Evolutionary conservation across 1,140 invertebrate species (phyloP), one percentile per base, ranked within the genome.

Genomic region (Eriocheir sinensis): DNA sequence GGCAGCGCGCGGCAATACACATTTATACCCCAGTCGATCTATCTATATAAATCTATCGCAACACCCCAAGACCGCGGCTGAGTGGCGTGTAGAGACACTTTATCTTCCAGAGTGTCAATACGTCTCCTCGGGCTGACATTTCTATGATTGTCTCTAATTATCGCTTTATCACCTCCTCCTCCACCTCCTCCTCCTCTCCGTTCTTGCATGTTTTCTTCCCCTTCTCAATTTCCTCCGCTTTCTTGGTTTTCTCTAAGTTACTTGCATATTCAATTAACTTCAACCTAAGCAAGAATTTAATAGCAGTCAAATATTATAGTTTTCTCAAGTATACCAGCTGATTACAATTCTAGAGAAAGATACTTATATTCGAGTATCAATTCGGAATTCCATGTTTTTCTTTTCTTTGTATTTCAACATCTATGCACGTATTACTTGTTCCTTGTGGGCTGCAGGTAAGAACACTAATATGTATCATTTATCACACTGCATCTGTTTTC

Each of bases 21-120:
- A 72, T n/a, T 72, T 72, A 12, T n/a, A 72, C n/a, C 60, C 27
- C n/a, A 6, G 60, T 72, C 60, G 27, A 72, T 72, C 60, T 72
- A 72, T 72, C 60, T 72, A 72, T 72, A 72, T 72, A 72, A 72
- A 72, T 72, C 60, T 72, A 72, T 72, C 60, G 60, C 60, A 72
- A 72, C 21, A 72, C 60, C 60, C 60, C 8, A n/a, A 72, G 60
- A n/a, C 60, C 60, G 60, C 60, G 60, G 60, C 60, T 72, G 60
- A 72, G 60, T 72, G 60, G 60, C 60, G 60, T 72, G 60, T 72
- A 89, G 88, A 89, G 88, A 48, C 41, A 32, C 88, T 89, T 89
- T 48, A 89, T 89, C 88, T 89, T 44, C 88, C 88, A 89, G n/a
- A 89, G 40, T 89, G 88, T 89, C 88, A 41, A 89, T 89, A 89